Percentiles rank a stretch among this genome's conserved stretches.
phyloP scores from a whole-genome alignment of 2,797 vertebrate species.

The Australoheros facetus region DNA sequence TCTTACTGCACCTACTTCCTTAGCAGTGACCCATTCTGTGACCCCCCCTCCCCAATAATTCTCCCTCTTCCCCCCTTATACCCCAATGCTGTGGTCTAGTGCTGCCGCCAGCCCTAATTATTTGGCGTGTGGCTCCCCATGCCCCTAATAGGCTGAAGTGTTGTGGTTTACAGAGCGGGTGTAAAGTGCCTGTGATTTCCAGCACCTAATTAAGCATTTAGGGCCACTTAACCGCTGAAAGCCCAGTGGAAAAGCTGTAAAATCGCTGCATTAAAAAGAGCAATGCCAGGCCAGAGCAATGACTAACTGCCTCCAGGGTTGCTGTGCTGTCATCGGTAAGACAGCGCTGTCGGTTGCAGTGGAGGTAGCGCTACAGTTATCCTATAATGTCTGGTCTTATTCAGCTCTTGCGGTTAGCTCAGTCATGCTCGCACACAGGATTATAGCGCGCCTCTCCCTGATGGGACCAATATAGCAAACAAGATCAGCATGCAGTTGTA shows the following conservation, averaged over 20 bases:
- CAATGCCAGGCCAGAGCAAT: conserved; percentile 51
- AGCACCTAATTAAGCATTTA: conserved; percentile 83
- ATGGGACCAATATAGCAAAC: conserved; percentile 64
- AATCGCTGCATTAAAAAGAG: conserved; percentile 55
- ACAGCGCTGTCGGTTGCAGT: conserved; percentile 22
- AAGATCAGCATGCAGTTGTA: conserved; percentile 60
- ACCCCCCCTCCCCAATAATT: conserved; percentile 41
- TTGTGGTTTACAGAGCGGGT: conserved; percentile 80
- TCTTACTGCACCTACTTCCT: conserved; percentile 45
- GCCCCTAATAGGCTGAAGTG: conserved; percentile 78
- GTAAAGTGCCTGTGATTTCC: conserved; percentile 83
- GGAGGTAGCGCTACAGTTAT: conserved; percentile 28
- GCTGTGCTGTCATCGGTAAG: conserved; percentile 10
- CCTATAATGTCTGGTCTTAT: conserved; percentile 54
- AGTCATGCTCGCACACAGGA: conserved; percentile 66
- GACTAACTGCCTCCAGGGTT: conserved; percentile 50
- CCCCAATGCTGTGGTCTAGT: conserved; percentile 62
- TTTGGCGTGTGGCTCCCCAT: conserved; percentile 71
- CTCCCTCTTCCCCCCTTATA: conserved; percentile 44
- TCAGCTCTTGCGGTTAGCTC: conserved; percentile 58
- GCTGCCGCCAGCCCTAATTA: conserved; percentile 80
- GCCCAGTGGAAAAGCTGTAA: conserved; percentile 76
- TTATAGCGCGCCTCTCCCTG: conserved; percentile 48
- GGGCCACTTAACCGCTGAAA: conserved; percentile 77
- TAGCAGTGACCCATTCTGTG: conserved; percentile 47